A percentile compares a stretch with the other conserved stretches of the same genome.
Evolutionary conservation across 2,113 vertebrate species (phyloP).

Genomic region (Odontophorus gujanensis): DNA sequence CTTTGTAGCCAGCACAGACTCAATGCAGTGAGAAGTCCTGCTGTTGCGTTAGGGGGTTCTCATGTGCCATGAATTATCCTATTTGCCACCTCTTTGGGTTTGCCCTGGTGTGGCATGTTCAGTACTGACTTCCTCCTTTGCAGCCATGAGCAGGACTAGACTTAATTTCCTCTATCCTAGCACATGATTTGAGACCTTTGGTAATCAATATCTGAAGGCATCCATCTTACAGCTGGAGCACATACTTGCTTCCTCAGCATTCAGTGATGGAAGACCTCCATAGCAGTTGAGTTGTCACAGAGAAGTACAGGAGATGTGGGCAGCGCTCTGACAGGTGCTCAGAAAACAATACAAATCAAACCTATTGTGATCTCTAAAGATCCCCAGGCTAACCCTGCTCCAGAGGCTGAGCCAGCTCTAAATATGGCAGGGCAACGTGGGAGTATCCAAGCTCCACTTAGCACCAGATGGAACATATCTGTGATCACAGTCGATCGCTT

Average conservation of each 20-base stretch:
- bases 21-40: not conserved
- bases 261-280: not conserved
- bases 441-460: not conserved
- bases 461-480: not conserved
- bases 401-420: not conserved
- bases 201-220: not conserved
- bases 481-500: accelerated
- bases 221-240: not conserved
- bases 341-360: not conserved
- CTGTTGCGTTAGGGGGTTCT: accelerated
- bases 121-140: not conserved
- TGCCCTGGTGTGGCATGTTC: not conserved
- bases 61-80: not conserved
- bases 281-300: accelerated
- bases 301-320: not conserved
- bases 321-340: not conserved
- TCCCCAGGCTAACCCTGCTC: not conserved
- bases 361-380: not conserved
- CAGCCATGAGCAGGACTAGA: not conserved
- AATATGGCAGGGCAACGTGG: not conserved
- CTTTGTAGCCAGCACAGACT: not conserved
- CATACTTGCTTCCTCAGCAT: not conserved
- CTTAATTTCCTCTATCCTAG: not conserved
- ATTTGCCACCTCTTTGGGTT: not conserved
- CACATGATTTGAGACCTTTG: not conserved